Conservation (phyloP, 2,113 vertebrate genomes). For the Macrotus californicus region DNA sequence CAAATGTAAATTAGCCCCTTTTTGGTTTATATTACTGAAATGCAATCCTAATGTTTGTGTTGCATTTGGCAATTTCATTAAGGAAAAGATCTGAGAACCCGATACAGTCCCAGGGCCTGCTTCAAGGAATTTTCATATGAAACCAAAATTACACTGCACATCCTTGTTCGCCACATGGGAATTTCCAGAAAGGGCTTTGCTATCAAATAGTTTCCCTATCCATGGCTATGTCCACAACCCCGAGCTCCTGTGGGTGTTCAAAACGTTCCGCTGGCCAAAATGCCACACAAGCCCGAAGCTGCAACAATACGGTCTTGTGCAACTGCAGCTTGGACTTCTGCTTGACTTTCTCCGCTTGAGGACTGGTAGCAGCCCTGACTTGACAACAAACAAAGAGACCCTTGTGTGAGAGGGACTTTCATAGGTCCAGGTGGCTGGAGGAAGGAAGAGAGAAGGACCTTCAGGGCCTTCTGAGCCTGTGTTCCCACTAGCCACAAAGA, state of each 20-base stretch:
- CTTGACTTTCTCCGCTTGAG: not conserved
- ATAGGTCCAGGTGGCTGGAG: constrained; percentile 33
- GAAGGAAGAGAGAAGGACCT: constrained; percentile 45
- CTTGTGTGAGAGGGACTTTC: constrained; percentile 45
- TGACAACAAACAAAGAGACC: constrained; percentile 59
- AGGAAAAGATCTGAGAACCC: constrained; percentile 69
- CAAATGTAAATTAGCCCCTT: constrained; percentile 76
- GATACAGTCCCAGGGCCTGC: constrained; percentile 54
- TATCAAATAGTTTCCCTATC: constrained; percentile 63
- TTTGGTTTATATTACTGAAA: constrained; percentile 68
- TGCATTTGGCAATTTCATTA: constrained; percentile 75
- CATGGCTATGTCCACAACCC: constrained; percentile 44
- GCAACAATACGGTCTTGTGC: constrained; percentile 50
- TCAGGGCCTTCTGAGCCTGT: constrained; percentile 46
- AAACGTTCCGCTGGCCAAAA: constrained; percentile 29
- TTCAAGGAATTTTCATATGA: constrained; percentile 72
- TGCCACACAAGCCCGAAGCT: constrained; percentile 7
- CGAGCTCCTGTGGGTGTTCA: constrained; percentile 52
- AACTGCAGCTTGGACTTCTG: not conserved
- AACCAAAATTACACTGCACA: constrained; percentile 64
- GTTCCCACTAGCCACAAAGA: constrained; percentile 61
- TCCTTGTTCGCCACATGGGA: constrained; percentile 41
- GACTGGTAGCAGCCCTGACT: not conserved
- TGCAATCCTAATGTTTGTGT: constrained; percentile 57
- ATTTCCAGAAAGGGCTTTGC: constrained; percentile 54